Percentiles rank a stretch among this genome's conserved stretches.
phyloP scores from a whole-genome alignment of 2,113 vertebrate genomes.

The Sigmodon hispidus region DNA sequence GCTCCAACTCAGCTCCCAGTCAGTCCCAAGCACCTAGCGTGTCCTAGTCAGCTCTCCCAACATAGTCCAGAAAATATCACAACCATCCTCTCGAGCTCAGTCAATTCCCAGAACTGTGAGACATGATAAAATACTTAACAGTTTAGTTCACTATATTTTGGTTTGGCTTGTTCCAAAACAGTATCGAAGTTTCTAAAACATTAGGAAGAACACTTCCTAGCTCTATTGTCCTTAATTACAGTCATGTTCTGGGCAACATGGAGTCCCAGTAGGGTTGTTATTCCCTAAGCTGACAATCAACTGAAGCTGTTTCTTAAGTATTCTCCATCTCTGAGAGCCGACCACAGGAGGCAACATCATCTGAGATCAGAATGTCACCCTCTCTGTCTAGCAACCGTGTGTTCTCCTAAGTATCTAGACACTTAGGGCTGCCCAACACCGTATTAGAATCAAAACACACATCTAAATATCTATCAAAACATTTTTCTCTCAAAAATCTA shows the following conservation, averaged over 20 bases:
- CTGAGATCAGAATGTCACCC: background rate
- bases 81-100: background rate
- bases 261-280: background rate
- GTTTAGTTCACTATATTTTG: background rate
- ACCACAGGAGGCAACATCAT: background rate
- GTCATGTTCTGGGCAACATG: background rate
- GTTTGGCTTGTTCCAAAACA: background rate
- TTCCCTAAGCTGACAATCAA: background rate
- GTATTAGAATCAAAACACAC: background rate
- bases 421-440: too few species aligned
- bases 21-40: background rate
- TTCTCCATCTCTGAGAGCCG: background rate
- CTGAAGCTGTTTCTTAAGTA: background rate
- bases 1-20: background rate
- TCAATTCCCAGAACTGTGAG: background rate
- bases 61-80: background rate
- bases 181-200: background rate
- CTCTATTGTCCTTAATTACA: background rate
- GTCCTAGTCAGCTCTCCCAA: background rate
- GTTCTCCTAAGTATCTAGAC: background rate
- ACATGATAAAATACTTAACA: background rate
- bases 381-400: accelerated
- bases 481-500: background rate
- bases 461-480: background rate
- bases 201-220: background rate